These are phyloP conservation scores for Periphyllus acericola DNA, from an alignment of 2,888 invertebrate genomes.

Conservation along the genomic window DNA sequence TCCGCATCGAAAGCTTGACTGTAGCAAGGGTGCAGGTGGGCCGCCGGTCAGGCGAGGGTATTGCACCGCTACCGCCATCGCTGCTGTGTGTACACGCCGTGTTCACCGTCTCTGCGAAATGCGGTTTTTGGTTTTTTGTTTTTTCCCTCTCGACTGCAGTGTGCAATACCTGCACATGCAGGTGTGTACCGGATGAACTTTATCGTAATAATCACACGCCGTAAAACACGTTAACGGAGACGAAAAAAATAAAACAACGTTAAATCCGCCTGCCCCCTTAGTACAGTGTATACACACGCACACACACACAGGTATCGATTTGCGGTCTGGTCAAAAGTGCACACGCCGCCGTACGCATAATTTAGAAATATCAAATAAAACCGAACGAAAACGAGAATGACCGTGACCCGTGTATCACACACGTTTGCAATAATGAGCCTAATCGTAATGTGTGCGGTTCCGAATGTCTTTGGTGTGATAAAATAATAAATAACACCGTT, in stretches of 20 bases:
- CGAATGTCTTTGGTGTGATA: slow-evolving; percentile 8
- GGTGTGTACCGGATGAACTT: too few relatives aligned
- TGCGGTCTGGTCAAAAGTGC: slow-evolving; percentile 33
- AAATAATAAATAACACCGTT: not conserved
- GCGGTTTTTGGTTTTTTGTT: not conserved
- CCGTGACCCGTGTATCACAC: slow-evolving; percentile 34
- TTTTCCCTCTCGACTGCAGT: not conserved
- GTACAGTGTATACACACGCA: not conserved
- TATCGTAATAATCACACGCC: too few relatives aligned
- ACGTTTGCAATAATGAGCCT: slow-evolving; percentile 7
- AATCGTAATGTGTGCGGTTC: not conserved
- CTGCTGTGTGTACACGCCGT: not conserved
- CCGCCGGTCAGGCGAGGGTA: slow-evolving; percentile 29
- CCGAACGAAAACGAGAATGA: slow-evolving; percentile 30
- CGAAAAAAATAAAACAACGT: not conserved
- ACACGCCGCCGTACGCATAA: slow-evolving; percentile 8
- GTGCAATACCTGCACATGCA: too few relatives aligned
- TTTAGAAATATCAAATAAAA: slow-evolving; percentile 20
- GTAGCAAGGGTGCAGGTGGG: not conserved
- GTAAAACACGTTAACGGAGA: not conserved
- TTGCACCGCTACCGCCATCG: not conserved
- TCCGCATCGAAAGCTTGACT: not conserved
- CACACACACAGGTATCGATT: slow-evolving; percentile 10
- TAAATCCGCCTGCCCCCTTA: not conserved
- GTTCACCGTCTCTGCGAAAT: not conserved